Conservation (phyloP, 2,888 invertebrate genomes). For the Nesidiocoris tenuis region DNA sequence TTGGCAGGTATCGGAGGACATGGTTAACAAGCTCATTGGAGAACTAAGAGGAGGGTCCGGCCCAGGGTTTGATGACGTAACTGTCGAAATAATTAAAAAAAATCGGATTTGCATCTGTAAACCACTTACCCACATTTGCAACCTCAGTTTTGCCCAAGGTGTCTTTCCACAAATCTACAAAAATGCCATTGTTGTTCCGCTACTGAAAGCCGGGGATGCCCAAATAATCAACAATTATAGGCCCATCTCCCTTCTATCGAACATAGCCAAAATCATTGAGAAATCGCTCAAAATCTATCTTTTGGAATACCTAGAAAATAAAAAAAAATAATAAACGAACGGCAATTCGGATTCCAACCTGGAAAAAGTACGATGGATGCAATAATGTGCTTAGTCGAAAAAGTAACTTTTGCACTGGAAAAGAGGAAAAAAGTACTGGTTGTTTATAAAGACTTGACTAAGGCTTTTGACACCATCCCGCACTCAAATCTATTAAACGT, state of each 20-base stretch:
- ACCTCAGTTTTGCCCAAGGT: not conserved
- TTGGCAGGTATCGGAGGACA: not conserved
- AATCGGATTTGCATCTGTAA: not conserved
- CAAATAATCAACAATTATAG: constrained; percentile 23
- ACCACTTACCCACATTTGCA: constrained; percentile 5
- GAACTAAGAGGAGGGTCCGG: constrained; percentile 21
- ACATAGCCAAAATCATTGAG: constrained; percentile 26
- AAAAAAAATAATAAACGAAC: constrained; percentile 4
- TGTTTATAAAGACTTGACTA: constrained; percentile 26
- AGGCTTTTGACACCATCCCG: constrained; percentile 29
- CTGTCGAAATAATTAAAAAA: constrained; percentile 30
- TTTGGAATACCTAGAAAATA: not conserved
- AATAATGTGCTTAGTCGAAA: constrained; percentile 15
- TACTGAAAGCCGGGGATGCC: constrained; percentile 16
- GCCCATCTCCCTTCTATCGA: constrained; percentile 15
- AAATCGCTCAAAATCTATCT: constrained; percentile 24
- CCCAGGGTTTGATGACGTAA: constrained; percentile 17
- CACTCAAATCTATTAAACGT: constrained; percentile 10
- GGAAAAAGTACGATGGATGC: constrained; percentile 10
- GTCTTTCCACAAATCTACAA: constrained; percentile 26
- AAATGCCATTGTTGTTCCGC: constrained; percentile 13
- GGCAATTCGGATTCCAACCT: constrained; percentile 19
- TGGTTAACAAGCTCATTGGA: not conserved
- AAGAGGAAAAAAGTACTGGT: constrained; percentile 22
- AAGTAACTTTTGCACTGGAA: constrained; percentile 13